These are phyloP conservation scores for Venustoraphidia nigricollis DNA, from an alignment of 2,888 invertebrate genomes.

Conservation along the genomic window DNA sequence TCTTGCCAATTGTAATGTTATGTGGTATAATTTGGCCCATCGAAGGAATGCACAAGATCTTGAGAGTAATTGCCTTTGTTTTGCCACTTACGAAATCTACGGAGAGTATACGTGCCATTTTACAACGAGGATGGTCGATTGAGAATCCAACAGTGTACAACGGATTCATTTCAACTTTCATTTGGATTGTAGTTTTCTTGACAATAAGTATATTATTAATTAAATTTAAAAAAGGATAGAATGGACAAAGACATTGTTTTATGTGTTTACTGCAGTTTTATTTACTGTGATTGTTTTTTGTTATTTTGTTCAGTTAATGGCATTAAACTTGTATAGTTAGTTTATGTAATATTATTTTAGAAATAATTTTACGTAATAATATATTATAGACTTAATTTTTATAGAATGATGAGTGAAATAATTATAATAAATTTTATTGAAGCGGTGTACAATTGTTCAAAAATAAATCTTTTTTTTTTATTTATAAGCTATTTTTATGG, in stretches of 20 bases:
- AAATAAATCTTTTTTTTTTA: too few relatives aligned
- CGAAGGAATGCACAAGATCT: conserved; percentile 70
- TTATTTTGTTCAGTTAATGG: not conserved
- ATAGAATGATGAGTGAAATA: too few relatives aligned
- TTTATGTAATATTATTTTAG: too few relatives aligned
- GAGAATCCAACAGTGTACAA: conserved; percentile 54
- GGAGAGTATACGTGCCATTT: conserved; percentile 70
- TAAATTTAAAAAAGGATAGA: conserved; percentile 71
- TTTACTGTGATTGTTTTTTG: not conserved
- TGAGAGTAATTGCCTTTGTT: conserved; percentile 40
- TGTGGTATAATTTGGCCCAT: conserved; percentile 92
- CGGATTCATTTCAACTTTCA: conserved; percentile 61
- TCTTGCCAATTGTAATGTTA: conserved; percentile 70
- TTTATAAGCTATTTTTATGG: too few relatives aligned
- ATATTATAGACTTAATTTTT: too few relatives aligned
- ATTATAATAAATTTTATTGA: too few relatives aligned
- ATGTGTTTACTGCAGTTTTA: not conserved
- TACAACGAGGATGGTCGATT: conserved; percentile 72
- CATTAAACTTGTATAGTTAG: not conserved
- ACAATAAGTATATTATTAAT: conserved; percentile 56
- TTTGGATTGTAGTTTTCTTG: conserved; percentile 68
- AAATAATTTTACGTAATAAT: too few relatives aligned
- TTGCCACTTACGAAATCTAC: conserved; percentile 80
- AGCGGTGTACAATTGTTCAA: too few relatives aligned
- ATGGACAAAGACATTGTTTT: not conserved